phyloP scores from a whole-genome alignment of 2,888 invertebrate species.

The Acholoe squamosa region DNA sequence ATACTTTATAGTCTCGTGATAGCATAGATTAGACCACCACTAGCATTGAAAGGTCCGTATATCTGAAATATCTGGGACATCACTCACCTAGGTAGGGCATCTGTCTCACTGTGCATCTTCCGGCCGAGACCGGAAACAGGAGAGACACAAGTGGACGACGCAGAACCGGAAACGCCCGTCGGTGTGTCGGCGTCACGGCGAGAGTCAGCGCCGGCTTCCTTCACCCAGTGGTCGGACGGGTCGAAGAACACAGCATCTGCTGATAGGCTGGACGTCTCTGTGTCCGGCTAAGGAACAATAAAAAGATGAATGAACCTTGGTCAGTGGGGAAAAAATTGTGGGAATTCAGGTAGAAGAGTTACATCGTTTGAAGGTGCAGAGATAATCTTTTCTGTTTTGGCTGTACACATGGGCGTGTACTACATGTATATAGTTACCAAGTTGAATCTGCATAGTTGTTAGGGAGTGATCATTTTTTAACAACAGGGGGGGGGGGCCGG shows the following conservation, averaged over 20 bases:
- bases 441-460: too few species aligned
- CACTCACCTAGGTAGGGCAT: conserved; percentile 34
- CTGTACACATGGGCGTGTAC: too few species aligned
- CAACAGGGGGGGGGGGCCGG: too few species aligned
- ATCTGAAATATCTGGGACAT: neutral
- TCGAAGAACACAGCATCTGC: conserved; percentile 63
- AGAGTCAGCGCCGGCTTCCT: conserved; percentile 41
- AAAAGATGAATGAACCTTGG: too few species aligned
- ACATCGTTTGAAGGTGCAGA: too few species aligned
- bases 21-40: too few species aligned
- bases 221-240: conserved; percentile 58
- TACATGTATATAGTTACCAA: too few species aligned
- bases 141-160: neutral
- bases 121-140: conserved; percentile 30
- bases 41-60: neutral
- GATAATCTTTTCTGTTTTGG: too few species aligned
- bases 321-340: too few species aligned
- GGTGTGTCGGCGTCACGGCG: neutral
- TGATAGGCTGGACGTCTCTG: conserved; percentile 51
- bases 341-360: too few species aligned
- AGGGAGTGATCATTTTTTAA: too few species aligned
- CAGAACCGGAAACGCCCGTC: neutral
- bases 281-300: conserved; percentile 29
- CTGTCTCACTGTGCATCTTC: conserved; percentile 35
- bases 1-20: too few species aligned